These are phyloP conservation scores for Esox niger DNA, from an alignment of 2,113 vertebrate genomes.

Conservation along the genomic window DNA sequence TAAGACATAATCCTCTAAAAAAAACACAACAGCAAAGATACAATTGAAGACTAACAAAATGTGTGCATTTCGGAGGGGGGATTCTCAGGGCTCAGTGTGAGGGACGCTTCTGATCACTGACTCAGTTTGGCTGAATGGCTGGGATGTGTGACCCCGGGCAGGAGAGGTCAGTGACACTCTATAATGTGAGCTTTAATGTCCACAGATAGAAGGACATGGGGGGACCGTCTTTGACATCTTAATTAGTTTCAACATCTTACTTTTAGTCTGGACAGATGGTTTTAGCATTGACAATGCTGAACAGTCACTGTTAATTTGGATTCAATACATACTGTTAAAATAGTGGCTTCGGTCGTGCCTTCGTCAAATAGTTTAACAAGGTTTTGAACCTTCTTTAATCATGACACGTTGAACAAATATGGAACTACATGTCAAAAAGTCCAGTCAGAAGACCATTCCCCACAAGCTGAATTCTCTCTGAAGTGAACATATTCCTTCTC, in stretches of 20 bases:
- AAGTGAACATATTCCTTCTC: too few species aligned
- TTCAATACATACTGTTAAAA: too few species aligned
- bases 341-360: too few species aligned
- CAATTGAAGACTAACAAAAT: conserved; percentile 35
- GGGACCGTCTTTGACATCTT: conserved; percentile 72
- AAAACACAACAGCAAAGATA: background rate
- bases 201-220: conserved; percentile 64
- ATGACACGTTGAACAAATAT: too few species aligned
- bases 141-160: conserved; percentile 56
- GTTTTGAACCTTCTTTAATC: background rate
- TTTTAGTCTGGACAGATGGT: conserved; percentile 56
- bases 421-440: too few species aligned
- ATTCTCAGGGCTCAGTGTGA: conserved; percentile 37
- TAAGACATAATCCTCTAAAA: too few species aligned
- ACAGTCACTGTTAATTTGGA: conserved; percentile 19
- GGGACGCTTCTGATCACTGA: conserved; percentile 68
- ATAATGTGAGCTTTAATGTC: conserved; percentile 77
- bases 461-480: too few species aligned
- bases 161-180: conserved; percentile 70
- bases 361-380: background rate
- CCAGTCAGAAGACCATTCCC: too few species aligned
- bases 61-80: conserved; percentile 37
- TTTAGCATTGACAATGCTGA: conserved; percentile 5
- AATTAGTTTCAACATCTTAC: conserved; percentile 69
- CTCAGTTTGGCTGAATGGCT: conserved; percentile 65